phyloP scores from a whole-genome alignment of 2,113 vertebrate species.

The Anthoscopus minutus region DNA sequence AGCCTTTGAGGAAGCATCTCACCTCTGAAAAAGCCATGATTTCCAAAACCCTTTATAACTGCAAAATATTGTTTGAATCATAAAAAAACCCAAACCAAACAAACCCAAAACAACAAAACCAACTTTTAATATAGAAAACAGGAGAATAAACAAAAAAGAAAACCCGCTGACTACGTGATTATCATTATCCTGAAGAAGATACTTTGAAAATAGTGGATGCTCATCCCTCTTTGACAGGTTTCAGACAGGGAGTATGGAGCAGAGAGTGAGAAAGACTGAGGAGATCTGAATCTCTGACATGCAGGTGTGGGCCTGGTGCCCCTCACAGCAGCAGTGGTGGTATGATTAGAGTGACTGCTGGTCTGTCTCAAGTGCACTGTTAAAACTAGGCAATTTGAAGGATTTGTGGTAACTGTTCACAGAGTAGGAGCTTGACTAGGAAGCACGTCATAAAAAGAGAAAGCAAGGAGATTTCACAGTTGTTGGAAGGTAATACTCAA shows the following conservation, averaged over 20 bases:
- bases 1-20: neutral
- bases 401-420: neutral
- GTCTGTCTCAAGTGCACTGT: neutral
- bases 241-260: neutral
- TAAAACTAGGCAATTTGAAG: neutral
- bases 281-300: neutral
- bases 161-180: neutral
- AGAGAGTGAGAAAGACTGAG: accelerated
- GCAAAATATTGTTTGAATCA: neutral
- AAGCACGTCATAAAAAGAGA: neutral
- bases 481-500: neutral
- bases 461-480: neutral
- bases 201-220: neutral
- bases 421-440: neutral
- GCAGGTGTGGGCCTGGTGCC: neutral
- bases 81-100: neutral
- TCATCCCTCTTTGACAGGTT: neutral
- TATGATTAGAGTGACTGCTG: neutral
- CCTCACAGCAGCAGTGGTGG: neutral
- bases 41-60: neutral
- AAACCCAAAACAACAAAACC: neutral
- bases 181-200: neutral
- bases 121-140: neutral
- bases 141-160: neutral
- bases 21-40: neutral